Percentiles rank a stretch among this genome's conserved stretches.
phyloP scores from a whole-genome alignment of 2,797 vertebrate genomes.

The Chloroceryle amazona region DNA sequence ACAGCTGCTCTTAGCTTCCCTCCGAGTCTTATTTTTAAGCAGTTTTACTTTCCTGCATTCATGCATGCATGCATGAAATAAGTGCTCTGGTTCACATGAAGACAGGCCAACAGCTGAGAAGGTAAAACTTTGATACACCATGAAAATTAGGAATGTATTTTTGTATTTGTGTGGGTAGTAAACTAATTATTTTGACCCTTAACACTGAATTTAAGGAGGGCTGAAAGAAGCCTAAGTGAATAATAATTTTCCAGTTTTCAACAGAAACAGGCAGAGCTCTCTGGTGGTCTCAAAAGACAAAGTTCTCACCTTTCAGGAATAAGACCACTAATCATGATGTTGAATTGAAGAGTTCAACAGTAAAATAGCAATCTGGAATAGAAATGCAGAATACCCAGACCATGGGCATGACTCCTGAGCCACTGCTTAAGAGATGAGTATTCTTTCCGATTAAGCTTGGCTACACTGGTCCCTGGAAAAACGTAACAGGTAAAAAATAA shows the following conservation, averaged over 20 bases:
- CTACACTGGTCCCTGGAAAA: background rate
- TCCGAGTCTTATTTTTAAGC: background rate
- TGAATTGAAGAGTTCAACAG: background rate
- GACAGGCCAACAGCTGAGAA: background rate
- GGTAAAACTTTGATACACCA: background rate
- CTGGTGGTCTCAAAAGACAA: background rate
- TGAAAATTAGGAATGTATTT: background rate
- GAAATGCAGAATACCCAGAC: background rate
- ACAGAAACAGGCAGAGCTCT: background rate
- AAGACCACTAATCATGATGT: background rate
- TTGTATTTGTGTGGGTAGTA: accelerated
- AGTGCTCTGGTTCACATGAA: background rate
- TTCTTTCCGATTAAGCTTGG: background rate
- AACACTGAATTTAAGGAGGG: background rate
- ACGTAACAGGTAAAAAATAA: background rate
- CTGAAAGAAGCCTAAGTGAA: background rate
- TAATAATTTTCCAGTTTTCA: background rate
- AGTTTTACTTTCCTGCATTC: background rate
- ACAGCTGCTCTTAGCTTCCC: background rate
- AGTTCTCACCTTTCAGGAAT: background rate
- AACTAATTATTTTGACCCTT: background rate
- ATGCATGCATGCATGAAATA: too few relatives aligned
- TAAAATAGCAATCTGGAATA: background rate
- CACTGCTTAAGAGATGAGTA: background rate
- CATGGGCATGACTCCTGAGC: background rate